A percentile compares a stretch with the other conserved stretches of the same genome.
Evolutionary conservation across 2,113 vertebrate species (phyloP).

Genomic region (Xenopus laevis): DNA sequence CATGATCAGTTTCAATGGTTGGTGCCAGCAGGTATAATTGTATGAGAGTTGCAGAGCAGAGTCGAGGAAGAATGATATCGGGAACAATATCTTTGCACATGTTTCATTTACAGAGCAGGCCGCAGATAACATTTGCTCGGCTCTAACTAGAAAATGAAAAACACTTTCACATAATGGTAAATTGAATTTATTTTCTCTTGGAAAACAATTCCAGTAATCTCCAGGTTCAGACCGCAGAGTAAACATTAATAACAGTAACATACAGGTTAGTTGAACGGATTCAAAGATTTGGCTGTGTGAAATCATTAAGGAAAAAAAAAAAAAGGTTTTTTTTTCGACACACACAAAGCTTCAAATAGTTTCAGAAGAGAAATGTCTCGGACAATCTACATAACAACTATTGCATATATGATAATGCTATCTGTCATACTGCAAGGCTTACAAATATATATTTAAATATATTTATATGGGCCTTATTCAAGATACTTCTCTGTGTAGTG

Average conservation of each 20-base stretch:
- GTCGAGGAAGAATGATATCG: conserved; percentile 8
- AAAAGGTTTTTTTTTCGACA: conserved; percentile 72
- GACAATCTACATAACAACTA: conserved; percentile 88
- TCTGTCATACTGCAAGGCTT: conserved; percentile 78
- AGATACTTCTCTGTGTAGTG: conserved; percentile 61
- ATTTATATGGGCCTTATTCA: conserved; percentile 79
- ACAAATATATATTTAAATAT: conserved; percentile 80
- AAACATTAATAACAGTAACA: conserved; percentile 98
- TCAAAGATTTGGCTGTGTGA: conserved; percentile 80
- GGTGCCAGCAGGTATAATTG: conserved; percentile 3
- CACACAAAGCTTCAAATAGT: conserved; percentile 81
- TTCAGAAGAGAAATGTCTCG: conserved; percentile 71
- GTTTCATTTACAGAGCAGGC: conserved; percentile 42
- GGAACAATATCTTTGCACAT: conserved; percentile 13
- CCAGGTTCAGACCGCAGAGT: conserved; percentile 94
- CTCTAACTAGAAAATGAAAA: conserved; percentile 62
- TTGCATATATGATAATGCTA: conserved; percentile 96
- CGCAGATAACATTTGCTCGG: conserved; percentile 42
- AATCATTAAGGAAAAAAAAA: conserved; percentile 72
- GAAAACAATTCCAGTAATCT: conserved; percentile 94
- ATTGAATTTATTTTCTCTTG: conserved; percentile 82
- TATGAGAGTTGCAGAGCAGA: neutral
- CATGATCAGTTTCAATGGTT: neutral
- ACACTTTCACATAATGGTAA: conserved; percentile 74
- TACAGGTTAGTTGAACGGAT: conserved; percentile 91